These are phyloP conservation scores for Protobothrops mucrosquamatus DNA, from an alignment of 2,113 vertebrate genomes.

Conservation along the genomic window DNA sequence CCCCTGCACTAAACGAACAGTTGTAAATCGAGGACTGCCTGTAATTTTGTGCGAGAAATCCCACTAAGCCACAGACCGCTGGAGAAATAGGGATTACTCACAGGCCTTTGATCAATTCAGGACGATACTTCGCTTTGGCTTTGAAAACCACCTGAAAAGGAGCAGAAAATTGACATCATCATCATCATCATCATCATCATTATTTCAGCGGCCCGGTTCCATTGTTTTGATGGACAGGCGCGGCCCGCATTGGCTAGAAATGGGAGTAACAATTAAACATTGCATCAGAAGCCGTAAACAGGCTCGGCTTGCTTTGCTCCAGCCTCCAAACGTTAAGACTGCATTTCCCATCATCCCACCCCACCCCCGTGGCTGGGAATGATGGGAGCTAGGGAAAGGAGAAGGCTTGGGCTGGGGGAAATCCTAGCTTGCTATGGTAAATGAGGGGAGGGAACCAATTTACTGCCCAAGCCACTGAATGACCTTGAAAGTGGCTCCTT, in stretches of 20 bases:
- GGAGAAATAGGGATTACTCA: constrained; percentile 64
- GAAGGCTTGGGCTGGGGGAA: neutral
- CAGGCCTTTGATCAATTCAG: constrained; percentile 72
- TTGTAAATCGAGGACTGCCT: neutral
- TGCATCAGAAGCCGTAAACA: neutral
- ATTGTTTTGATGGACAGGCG: neutral
- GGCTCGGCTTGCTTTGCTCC: neutral
- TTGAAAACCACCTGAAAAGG: constrained; percentile 79
- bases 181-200: no score
- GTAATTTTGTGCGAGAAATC: neutral
- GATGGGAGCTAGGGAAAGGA: neutral
- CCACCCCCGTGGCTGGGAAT: neutral
- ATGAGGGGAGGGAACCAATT: neutral
- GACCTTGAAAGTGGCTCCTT: neutral
- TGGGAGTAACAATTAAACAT: neutral
- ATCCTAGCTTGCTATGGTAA: neutral
- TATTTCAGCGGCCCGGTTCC: neutral
- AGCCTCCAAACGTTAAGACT: neutral
- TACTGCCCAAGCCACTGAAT: neutral
- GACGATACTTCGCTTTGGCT: constrained; percentile 71
- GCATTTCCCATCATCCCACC: neutral
- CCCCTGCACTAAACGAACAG: neutral
- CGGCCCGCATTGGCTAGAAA: neutral
- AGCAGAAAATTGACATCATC: neutral
- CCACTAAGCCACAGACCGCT: neutral